A percentile compares a stretch with the other conserved stretches of the same genome.
Evolutionary conservation across 2,888 invertebrate species (phyloP).

Genomic region (Luperina testacea): DNA sequence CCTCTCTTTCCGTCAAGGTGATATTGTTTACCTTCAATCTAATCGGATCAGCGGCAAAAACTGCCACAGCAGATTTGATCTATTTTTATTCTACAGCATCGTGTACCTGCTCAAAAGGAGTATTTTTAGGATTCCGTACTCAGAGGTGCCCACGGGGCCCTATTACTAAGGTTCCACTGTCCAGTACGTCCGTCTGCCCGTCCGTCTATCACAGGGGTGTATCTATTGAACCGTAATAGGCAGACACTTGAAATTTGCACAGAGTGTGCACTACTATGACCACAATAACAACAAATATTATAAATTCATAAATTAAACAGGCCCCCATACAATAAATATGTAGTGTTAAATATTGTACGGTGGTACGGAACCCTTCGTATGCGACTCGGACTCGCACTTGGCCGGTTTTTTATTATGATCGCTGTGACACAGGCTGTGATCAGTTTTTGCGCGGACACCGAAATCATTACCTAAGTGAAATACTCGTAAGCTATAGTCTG

Average conservation of each 20-base stretch:
- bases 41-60: conserved; percentile 63
- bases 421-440: too few species aligned
- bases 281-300: neutral
- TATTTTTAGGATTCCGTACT: conserved; percentile 9
- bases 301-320: too few species aligned
- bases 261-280: neutral
- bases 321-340: neutral
- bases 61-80: conserved; percentile 48
- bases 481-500: conserved; percentile 26
- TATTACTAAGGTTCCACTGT: neutral
- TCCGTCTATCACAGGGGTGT: neutral
- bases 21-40: conserved; percentile 58
- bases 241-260: neutral
- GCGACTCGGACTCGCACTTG: neutral
- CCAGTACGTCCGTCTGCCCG: neutral
- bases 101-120: conserved; percentile 28
- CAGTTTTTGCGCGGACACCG: conserved; percentile 40
- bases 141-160: neutral
- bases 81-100: conserved; percentile 63
- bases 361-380: neutral
- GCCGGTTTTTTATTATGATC: neutral
- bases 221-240: neutral
- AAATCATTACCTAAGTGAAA: conserved; percentile 37
- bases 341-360: neutral
- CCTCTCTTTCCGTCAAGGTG: conserved; percentile 55